Percentiles rank a stretch among this genome's conserved stretches.
phyloP scores from a whole-genome alignment of 2,113 vertebrate species.

The Aspiorhynchus laticeps region DNA sequence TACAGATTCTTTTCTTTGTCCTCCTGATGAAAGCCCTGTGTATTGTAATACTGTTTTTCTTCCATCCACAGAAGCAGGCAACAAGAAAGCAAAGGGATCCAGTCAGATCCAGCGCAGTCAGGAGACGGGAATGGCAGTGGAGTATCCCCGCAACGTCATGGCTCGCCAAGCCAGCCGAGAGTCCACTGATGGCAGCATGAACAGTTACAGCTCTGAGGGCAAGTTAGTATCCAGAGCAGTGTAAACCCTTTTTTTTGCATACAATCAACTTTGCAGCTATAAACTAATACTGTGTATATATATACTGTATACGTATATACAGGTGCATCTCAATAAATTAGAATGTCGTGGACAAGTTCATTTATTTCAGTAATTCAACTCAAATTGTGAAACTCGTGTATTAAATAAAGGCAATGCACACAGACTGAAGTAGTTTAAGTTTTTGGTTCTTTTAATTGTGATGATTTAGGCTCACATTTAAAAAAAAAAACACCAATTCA shows the following conservation, averaged over 20 bases:
- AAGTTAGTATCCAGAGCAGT: conserved; percentile 84
- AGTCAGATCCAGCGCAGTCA: conserved; percentile 95
- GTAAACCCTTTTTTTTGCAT: neutral
- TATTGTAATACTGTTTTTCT: neutral
- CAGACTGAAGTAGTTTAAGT: too few relatives aligned
- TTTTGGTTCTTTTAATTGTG: too few relatives aligned
- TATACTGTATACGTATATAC: too few relatives aligned
- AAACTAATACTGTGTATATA: too few relatives aligned
- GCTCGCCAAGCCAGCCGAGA: conserved; percentile 94
- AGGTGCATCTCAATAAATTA: too few relatives aligned
- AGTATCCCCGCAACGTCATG: conserved; percentile 89
- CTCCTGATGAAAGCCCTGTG: neutral
- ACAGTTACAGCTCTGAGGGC: conserved; percentile 98
- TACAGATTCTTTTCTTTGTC: neutral
- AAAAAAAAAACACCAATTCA: too few relatives aligned
- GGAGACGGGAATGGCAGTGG: conserved; percentile 96
- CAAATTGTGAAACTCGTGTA: too few relatives aligned
- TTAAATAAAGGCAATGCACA: too few relatives aligned
- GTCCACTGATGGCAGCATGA: conserved; percentile 96
- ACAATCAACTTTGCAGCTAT: neutral
- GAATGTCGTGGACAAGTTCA: too few relatives aligned
- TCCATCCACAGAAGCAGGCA: conserved; percentile 77
- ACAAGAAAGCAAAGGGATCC: conserved; percentile 84
- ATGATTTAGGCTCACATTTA: too few relatives aligned
- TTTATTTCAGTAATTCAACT: too few relatives aligned